phyloP scores from a whole-genome alignment of 2,797 vertebrate genomes.

The Babyrousa celebensis region DNA sequence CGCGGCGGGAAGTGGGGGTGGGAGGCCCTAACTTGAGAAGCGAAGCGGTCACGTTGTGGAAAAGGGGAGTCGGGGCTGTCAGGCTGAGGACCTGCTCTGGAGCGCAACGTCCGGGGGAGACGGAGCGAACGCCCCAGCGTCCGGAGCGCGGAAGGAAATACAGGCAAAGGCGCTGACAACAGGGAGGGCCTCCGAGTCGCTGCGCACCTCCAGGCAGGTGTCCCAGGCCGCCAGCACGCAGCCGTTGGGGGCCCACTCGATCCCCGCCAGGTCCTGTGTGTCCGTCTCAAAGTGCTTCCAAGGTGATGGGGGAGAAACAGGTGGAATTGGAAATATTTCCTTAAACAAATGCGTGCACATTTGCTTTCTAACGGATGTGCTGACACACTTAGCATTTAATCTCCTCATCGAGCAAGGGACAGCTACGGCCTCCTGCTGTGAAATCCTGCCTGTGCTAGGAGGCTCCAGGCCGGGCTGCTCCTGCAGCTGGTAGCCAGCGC shows the following conservation, averaged over 20 bases:
- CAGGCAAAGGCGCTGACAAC: background rate
- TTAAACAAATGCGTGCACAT: background rate
- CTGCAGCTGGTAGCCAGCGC: too few species aligned
- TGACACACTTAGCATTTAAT: background rate
- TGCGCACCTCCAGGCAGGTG: slow-evolving; percentile 95
- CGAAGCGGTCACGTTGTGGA: fast-evolving
- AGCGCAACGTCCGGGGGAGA: background rate
- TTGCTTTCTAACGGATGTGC: background rate
- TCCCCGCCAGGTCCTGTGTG: slow-evolving; percentile 96
- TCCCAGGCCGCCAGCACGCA: slow-evolving; percentile 98
- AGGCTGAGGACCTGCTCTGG: background rate
- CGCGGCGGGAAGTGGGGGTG: background rate
- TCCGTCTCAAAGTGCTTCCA: slow-evolving; percentile 97
- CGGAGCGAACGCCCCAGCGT: fast-evolving
- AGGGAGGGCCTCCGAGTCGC: fast-evolving
- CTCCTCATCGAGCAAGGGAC: background rate
- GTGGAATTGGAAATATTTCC: background rate
- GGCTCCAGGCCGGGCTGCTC: background rate
- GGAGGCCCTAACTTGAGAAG: background rate
- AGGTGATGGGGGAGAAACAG: background rate
- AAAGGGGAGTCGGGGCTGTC: too few species aligned
- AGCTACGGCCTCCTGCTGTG: background rate
- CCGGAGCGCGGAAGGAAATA: fast-evolving
- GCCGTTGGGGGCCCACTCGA: slow-evolving; percentile 98
- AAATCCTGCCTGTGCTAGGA: background rate